Evolutionary conservation across 2,113 vertebrate species (phyloP).

Genomic region (Blennius ocellaris): DNA sequence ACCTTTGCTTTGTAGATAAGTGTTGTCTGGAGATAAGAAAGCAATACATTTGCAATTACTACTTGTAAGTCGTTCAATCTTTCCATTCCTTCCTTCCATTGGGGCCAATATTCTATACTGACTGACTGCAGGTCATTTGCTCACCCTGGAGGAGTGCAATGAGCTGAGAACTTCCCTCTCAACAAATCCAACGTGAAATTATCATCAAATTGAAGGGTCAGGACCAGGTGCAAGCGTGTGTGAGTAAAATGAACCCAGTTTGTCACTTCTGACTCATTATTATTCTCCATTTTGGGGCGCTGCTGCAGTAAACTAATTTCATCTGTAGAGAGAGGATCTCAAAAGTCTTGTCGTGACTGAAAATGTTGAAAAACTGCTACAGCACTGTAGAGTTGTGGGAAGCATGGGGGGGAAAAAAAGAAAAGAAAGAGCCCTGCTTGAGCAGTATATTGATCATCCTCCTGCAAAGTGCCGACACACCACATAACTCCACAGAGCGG

Average conservation of each 20-base stretch:
- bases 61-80: background rate
- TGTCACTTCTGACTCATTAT: background rate
- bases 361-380: conserved; percentile 33
- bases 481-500: conserved; percentile 63
- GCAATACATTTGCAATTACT: background rate
- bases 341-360: conserved; percentile 52
- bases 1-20: background rate
- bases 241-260: background rate
- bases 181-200: conserved; percentile 15
- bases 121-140: background rate
- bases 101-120: background rate
- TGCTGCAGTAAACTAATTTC: conserved; percentile 41
- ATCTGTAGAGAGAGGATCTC: conserved; percentile 39
- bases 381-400: conserved; percentile 30
- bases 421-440: conserved; percentile 33
- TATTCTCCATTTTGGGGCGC: background rate
- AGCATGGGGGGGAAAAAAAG: background rate
- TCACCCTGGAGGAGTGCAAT: conserved; percentile 13
- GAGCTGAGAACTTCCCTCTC: conserved; percentile 13
- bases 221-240: conserved; percentile 3
- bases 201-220: conserved; percentile 28
- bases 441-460: conserved; percentile 77
- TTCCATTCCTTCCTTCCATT: background rate
- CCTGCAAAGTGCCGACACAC: conserved; percentile 73
- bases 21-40: too few species aligned